Evolutionary conservation across 2,888 invertebrate genomes (phyloP).

Genomic region (Perdita meconis): DNA sequence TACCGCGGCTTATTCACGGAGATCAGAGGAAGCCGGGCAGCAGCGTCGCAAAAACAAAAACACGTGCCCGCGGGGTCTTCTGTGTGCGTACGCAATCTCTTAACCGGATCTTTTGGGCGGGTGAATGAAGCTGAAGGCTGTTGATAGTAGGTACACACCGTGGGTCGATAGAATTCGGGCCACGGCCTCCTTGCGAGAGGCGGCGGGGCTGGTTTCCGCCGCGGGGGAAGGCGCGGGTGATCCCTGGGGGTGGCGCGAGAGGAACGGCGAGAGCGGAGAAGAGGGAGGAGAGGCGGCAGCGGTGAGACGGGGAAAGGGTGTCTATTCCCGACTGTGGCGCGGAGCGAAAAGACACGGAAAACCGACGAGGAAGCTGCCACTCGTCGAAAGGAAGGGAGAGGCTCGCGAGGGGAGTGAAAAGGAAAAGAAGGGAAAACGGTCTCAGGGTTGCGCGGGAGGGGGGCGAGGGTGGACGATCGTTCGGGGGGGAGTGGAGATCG

Average conservation of each 20-base stretch:
- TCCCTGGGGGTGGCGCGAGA: slow-evolving; percentile 13
- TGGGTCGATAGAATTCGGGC: slow-evolving; percentile 75
- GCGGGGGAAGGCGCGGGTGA: slow-evolving; percentile 12
- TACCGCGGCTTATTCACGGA: slow-evolving; percentile 12
- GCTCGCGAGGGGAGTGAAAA: slow-evolving; percentile 2
- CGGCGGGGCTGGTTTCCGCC: slow-evolving; percentile 49
- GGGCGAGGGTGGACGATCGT: slow-evolving; percentile 17
- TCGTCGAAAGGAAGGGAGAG: slow-evolving; percentile 43
- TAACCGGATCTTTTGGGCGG: slow-evolving; percentile 68
- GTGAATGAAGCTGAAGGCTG: slow-evolving; percentile 72
- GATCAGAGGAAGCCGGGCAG: slow-evolving; percentile 27
- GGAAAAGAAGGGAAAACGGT: slow-evolving; percentile 38
- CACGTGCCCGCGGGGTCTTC: slow-evolving; percentile 59
- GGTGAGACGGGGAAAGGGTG: slow-evolving; percentile 9
- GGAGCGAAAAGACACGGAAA: slow-evolving; percentile 56
- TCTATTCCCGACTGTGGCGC: slow-evolving; percentile 36
- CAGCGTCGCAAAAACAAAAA: slow-evolving; percentile 54
- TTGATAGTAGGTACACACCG: slow-evolving; percentile 70
- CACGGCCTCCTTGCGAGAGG: slow-evolving; percentile 69
- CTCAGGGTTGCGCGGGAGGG: slow-evolving; percentile 5
- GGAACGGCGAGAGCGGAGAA: neutral
- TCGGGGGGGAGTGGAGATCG: neutral
- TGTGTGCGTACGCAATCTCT: slow-evolving; percentile 69
- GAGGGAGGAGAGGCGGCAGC: neutral
- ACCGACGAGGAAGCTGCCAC: slow-evolving; percentile 45